Evolutionary conservation across 2,888 invertebrate genomes (phyloP).

Genomic region (Eledone cirrhosa): DNA sequence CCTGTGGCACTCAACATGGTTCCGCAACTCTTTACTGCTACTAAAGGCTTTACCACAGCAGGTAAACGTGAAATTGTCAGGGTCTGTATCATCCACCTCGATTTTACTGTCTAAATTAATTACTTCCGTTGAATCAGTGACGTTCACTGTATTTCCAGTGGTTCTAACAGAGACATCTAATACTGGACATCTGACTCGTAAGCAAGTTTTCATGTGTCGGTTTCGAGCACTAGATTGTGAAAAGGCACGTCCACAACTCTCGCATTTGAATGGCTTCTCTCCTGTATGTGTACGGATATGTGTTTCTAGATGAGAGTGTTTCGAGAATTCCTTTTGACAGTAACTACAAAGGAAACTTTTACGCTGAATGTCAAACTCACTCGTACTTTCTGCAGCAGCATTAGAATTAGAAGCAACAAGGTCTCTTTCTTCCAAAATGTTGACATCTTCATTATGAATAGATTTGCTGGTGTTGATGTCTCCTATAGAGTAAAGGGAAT

Average conservation of each 20-base stretch:
- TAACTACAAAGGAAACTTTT: neutral
- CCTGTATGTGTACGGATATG: slow-evolving; percentile 4
- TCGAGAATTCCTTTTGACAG: slow-evolving; percentile 9
- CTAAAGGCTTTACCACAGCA: neutral
- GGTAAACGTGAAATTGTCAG: neutral
- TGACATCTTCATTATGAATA: too few relatives aligned
- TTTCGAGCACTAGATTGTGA: slow-evolving; percentile 23
- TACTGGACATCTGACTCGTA: neutral
- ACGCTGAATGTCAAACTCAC: too few relatives aligned
- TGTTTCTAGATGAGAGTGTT: slow-evolving; percentile 15
- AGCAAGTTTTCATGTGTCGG: slow-evolving; percentile 9
- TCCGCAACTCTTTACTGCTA: neutral
- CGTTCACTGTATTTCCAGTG: too few relatives aligned
- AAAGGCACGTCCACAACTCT: slow-evolving; percentile 22
- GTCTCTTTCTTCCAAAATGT: too few relatives aligned
- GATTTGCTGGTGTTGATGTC: too few relatives aligned
- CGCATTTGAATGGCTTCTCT: slow-evolving; percentile 1
- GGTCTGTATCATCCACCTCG: neutral
- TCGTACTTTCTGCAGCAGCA: too few relatives aligned
- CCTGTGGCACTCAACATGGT: neutral
- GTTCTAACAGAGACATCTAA: too few relatives aligned
- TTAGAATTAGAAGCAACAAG: too few relatives aligned
- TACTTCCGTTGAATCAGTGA: too few relatives aligned
- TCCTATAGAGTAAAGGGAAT: too few relatives aligned
- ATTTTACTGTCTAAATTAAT: too few relatives aligned